Percentiles rank a stretch among this genome's conserved stretches.
These are phyloP conservation scores for Cydia strobilella DNA, from an alignment of 1,140 invertebrate species.

Conservation along the genomic window DNA sequence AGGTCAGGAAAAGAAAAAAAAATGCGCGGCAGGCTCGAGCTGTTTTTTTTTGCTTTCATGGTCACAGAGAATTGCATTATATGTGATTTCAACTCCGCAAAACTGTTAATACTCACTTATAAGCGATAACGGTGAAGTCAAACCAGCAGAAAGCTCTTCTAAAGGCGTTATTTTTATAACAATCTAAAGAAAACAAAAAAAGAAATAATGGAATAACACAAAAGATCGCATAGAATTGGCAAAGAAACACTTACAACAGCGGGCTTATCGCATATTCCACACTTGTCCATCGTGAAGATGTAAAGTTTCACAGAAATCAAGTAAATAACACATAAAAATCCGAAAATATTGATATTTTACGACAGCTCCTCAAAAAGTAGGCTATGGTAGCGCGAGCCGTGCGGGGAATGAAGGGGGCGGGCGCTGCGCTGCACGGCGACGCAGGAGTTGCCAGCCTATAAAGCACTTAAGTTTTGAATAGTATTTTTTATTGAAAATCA, in stretches of 20 bases:
- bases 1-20: constrained; percentile 59
- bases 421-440: constrained; percentile 38
- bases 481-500: constrained; percentile 13
- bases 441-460: constrained; percentile 13
- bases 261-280: constrained; percentile 71
- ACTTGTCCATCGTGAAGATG: constrained; percentile 67
- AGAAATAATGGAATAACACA: constrained; percentile 55
- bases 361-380: constrained; percentile 60
- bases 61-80: constrained; percentile 16
- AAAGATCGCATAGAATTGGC: constrained; percentile 40
- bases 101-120: constrained; percentile 15
- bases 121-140: constrained; percentile 18
- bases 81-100: constrained; percentile 19
- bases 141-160: constrained; percentile 38
- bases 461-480: constrained; percentile 3
- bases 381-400: constrained; percentile 54
- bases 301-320: constrained; percentile 51
- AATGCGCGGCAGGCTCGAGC: constrained; percentile 72
- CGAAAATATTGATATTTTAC: constrained; percentile 64
- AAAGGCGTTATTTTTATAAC: constrained; percentile 69
- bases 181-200: constrained; percentile 77
- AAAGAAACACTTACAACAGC: constrained; percentile 62
- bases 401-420: constrained; percentile 56
- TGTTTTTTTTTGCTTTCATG: constrained; percentile 55
- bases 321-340: constrained; percentile 52